Base-by-base conservation (phyloP, 2,113 vertebrate genomes). In the Falco punctatus region DNA sequence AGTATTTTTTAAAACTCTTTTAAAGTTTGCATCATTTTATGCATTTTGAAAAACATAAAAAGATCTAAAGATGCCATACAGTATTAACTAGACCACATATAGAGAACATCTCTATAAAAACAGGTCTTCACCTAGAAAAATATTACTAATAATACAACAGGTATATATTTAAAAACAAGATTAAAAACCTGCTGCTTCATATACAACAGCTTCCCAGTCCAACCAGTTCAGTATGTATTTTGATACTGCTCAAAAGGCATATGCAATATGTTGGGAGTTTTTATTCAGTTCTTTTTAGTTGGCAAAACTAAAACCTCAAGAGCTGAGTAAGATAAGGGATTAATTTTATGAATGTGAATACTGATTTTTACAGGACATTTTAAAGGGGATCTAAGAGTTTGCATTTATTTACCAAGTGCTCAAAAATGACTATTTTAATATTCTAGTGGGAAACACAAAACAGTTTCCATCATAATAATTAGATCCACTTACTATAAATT, bases 371-470 rank as follows among this genome's bases (percentile, higher is more conserved):
- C 17, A 61, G 23, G 16, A 42, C 3, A 91, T 92, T 92, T 90
- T 35, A 77, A 75, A 33, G 12, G 16, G 15, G 17, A 86, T 70
- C 38, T 49, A 48, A 88, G 61, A 90, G 73, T 8, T 82, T 30
- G 40, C 51, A 46, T 81, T 94, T 85, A 72, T 89, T 89, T 88
- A 86, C 20, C 30, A 65, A 92, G 42, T 11, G 38, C 30, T 73
- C 30, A 85, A 61, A 81, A 86, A 90, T 8, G 9, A 89, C 35
- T 38, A 62, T 88, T 79, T 71, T 40, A 86, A n/a, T 83, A 88
- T 93, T 96, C 48, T 78, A 96, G 78, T 20, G 57, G 52, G 71
- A 94, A 95, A 83, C 75, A 66, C 42, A 70, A 55, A 91, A 59
- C 38, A 54, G 27, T 58, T 85, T 83, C 80, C 87, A 74, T 27